Conservation (phyloP, 53 echinoderm and acorn worm genomes). For the Holothuria scabra region DNA sequence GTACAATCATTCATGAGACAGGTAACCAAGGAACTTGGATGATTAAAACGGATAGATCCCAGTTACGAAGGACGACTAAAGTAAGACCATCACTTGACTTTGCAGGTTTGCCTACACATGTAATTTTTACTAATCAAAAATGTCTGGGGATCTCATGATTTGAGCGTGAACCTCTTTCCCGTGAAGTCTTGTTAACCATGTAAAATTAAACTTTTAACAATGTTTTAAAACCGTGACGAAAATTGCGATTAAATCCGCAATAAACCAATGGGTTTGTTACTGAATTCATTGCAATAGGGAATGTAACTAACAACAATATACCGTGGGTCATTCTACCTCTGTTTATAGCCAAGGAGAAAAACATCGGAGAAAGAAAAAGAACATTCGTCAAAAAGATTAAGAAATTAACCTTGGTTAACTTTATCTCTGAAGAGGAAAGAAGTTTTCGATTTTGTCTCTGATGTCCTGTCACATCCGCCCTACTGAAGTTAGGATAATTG, state of each 20-base stretch:
- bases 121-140: no score
- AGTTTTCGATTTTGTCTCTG: conserved; percentile 3
- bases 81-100: no score
- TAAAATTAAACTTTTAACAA: neutral
- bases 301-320: neutral
- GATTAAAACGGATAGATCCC: no score
- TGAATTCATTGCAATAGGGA: conserved; percentile 34
- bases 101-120: no score
- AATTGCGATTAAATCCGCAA: conserved; percentile 37
- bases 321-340: conserved; percentile 12
- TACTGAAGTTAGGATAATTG: neutral
- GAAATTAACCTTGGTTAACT: conserved; percentile 38
- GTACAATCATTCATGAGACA: no score
- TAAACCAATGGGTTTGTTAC: conserved; percentile 37
- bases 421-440: conserved; percentile 31
- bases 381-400: conserved; percentile 24
- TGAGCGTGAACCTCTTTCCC: no score
- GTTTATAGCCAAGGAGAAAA: neutral
- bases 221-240: conserved; percentile 36
- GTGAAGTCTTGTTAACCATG: no score
- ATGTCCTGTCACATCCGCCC: neutral
- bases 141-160: no score
- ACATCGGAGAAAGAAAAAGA: conserved; percentile 5
- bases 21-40: no score
- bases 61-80: no score